Base-by-base conservation (phyloP, 2,113 vertebrate genomes). In the Butorides virescens region DNA sequence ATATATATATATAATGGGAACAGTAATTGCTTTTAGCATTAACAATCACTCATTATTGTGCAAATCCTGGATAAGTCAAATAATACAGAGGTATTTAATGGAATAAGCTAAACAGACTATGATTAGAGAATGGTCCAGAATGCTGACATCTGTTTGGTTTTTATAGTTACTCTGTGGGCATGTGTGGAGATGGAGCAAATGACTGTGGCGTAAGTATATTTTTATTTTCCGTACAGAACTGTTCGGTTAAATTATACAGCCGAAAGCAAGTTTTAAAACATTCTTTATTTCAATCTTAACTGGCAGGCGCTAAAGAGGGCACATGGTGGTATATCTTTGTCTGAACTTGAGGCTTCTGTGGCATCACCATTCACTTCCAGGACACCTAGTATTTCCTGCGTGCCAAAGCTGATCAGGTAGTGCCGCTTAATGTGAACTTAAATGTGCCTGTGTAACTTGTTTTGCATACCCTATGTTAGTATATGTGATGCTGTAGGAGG, bases 181-280 rank as follows among this genome's bases (percentile, higher is more conserved):
- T 99, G 99, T 99, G 99, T 84, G 99, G 99, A 88, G 99, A 99
- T 59, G 99, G 99, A 63, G 99, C 99, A 49, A 99, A 99, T 67
- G 99, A 99, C 95, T 99, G 99, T 97, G 99, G 99, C 37, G 99
- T 99, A 98, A 98, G 99, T 99, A 93, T 58, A 32, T 47, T 68
- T 89, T 92, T 72, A 49, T 75, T 90, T 71, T 91, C 58, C n/a
- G 10, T 67, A 44, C 75, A 76, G 39, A 72, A 34, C 56, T 36
- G 49, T 59, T 95, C 71, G 56, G 15, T 87, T 88, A 39, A 59
- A 49, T 73, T 70, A 50, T 73, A 15, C 36, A 81, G 30, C 55
- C 70, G 83, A 90, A 94, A 72, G 32, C 29, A 46, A 70, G 34
- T n/a, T 86, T 29, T 67, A 20, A 81, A 46, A 53, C 19, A 5